phyloP scores from a whole-genome alignment of 1,140 invertebrate species.

The Cotesia glomerata region DNA sequence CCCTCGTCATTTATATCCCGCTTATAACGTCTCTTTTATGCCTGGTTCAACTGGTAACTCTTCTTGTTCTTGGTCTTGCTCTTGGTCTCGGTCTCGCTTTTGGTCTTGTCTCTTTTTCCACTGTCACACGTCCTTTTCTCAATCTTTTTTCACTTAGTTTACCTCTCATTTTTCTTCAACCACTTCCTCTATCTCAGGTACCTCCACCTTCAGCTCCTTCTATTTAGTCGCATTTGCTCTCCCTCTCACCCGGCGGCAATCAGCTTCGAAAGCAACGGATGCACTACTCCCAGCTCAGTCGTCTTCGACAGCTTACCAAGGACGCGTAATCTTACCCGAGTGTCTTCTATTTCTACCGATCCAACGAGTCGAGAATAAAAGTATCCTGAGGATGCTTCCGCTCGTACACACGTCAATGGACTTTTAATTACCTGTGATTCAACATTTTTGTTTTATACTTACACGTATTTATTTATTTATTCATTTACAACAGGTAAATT shows the following conservation, averaged over 20 bases:
- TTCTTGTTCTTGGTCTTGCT: slow-evolving; percentile 7
- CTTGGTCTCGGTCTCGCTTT: neutral
- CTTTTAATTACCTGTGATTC: neutral
- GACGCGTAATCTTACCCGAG: slow-evolving; percentile 12
- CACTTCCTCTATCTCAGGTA: neutral
- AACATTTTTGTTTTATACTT: neutral
- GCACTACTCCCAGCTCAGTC: slow-evolving; percentile 32
- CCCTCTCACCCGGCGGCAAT: slow-evolving; percentile 30
- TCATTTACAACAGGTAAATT: neutral
- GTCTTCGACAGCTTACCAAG: slow-evolving; percentile 28
- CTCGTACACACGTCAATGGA: neutral
- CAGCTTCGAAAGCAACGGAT: neutral
- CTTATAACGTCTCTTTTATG: slow-evolving; percentile 28
- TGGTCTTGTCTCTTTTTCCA: neutral
- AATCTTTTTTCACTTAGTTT: neutral
- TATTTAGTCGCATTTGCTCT: slow-evolving; percentile 23
- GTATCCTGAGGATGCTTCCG: neutral
- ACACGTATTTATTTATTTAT: neutral
- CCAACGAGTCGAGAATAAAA: neutral
- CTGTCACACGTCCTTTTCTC: neutral
- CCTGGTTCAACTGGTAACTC: slow-evolving; percentile 13
- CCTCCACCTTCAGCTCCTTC: slow-evolving; percentile 24
- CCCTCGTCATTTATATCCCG: slow-evolving; percentile 25
- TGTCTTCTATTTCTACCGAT: neutral
- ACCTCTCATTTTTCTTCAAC: neutral